Conservation (phyloP, 1,140 invertebrate species). For the Meloidogyne chitwoodi region DNA sequence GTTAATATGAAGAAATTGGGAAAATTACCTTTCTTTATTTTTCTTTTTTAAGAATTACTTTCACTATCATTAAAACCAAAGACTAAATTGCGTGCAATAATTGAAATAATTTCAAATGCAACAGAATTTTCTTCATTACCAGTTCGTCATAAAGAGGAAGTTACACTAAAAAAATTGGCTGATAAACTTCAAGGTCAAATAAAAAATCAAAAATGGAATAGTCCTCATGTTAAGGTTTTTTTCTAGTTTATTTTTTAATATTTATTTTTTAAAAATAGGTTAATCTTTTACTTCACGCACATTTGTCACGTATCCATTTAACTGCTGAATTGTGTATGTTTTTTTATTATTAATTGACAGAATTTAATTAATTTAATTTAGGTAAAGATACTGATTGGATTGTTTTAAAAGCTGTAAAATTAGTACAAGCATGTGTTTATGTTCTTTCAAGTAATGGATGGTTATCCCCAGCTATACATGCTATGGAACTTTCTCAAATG, state of each 20-base stretch:
- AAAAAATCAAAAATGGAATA: constrained; percentile 75
- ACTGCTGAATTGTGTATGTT: constrained; percentile 88
- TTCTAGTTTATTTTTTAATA: constrained; percentile 11
- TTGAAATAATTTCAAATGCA: constrained; percentile 96
- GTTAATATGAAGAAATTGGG: too few species aligned
- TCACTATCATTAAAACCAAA: constrained; percentile 91
- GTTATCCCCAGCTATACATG: constrained; percentile 91
- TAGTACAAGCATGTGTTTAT: constrained; percentile 98
- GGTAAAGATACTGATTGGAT: constrained; percentile 82
- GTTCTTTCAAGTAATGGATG: constrained; percentile 92
- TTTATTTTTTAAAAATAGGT: constrained; percentile 58
- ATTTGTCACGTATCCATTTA: constrained; percentile 85
- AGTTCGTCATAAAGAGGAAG: constrained; percentile 81
- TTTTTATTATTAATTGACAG: too few species aligned
- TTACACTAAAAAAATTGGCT: constrained; percentile 70
- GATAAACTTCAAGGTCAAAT: constrained; percentile 76
- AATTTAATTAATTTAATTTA: too few species aligned
- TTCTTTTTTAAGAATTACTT: constrained; percentile 76
- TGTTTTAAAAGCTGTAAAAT: constrained; percentile 62
- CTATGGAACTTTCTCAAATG: constrained; percentile 99
- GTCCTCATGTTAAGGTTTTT: constrained; percentile 82
- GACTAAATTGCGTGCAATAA: constrained; percentile 89
- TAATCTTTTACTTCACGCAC: constrained; percentile 88
- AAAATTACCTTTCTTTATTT: neutral
- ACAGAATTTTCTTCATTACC: constrained; percentile 91